Evolutionary conservation across 2,888 invertebrate species (phyloP).

Genomic region (Lydus trimaculatus): DNA sequence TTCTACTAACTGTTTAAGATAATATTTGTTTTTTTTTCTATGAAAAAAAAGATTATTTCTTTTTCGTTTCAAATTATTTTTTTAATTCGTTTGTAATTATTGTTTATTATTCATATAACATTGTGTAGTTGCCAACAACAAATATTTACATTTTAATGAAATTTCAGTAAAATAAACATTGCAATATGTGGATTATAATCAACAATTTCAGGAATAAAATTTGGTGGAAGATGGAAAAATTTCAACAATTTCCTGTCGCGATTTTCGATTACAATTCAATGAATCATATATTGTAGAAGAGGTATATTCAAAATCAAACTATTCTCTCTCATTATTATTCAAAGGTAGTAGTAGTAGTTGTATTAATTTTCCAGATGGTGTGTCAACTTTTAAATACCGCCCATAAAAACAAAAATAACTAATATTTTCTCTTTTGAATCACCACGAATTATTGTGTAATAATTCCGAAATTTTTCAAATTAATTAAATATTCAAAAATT

Average conservation of each 20-base stretch:
- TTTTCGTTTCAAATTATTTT: not conserved
- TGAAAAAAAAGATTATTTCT: no score
- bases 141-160: constrained; percentile 13
- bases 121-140: constrained; percentile 1
- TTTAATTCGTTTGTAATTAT: not conserved
- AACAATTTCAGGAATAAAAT: not conserved
- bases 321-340: not conserved
- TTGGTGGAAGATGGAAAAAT: not conserved
- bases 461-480: no score
- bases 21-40: no score
- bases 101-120: not conserved
- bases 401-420: not conserved
- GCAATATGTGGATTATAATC: not conserved
- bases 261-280: no score
- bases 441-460: not conserved
- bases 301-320: not conserved
- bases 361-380: not conserved
- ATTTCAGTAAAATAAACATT: constrained; percentile 6
- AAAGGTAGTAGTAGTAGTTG: not conserved
- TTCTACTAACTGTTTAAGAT: not conserved
- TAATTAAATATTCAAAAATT: not conserved
- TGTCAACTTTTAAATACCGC: not conserved
- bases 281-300: no score
- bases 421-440: not conserved
- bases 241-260: no score